Percentiles rank a stretch among this genome's conserved stretches.
Conservation (phyloP, 1,140 invertebrate species). For the Ctenoplectra terminalis region DNA sequence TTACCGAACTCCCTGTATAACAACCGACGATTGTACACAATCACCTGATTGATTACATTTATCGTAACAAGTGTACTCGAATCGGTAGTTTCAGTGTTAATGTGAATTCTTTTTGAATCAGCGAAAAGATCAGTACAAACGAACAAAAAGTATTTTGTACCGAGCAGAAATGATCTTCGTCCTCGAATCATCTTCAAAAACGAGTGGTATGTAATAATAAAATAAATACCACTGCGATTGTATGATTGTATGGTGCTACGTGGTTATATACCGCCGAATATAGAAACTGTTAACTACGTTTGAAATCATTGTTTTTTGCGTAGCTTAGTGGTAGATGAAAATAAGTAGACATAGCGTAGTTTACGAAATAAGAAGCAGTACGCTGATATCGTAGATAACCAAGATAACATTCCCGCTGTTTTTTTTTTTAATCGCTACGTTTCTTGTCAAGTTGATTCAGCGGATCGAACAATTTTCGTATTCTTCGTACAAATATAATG, state of each 20-base stretch:
- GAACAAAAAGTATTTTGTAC: background rate
- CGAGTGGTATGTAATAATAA: background rate
- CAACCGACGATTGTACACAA: too few relatives aligned
- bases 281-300: slow-evolving; percentile 5
- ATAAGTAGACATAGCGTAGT: slow-evolving; percentile 37
- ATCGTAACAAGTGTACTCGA: too few relatives aligned
- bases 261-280: slow-evolving; percentile 15
- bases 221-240: background rate
- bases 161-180: too few relatives aligned
- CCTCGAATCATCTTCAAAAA: background rate
- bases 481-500: background rate
- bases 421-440: slow-evolving; percentile 3
- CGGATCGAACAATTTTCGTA: background rate
- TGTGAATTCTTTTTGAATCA: background rate
- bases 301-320: slow-evolving; percentile 3
- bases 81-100: too few relatives aligned
- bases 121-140: background rate
- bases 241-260: slow-evolving; percentile 18
- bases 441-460: background rate
- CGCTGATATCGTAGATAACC: slow-evolving; percentile 34
- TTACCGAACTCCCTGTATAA: too few relatives aligned
- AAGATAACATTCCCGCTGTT: slow-evolving; percentile 11
- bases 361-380: slow-evolving; percentile 31
- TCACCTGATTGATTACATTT: too few relatives aligned
- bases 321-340: slow-evolving; percentile 33